Evolutionary conservation across 2,888 invertebrate genomes (phyloP).

Genomic region (Tachina fera): DNA sequence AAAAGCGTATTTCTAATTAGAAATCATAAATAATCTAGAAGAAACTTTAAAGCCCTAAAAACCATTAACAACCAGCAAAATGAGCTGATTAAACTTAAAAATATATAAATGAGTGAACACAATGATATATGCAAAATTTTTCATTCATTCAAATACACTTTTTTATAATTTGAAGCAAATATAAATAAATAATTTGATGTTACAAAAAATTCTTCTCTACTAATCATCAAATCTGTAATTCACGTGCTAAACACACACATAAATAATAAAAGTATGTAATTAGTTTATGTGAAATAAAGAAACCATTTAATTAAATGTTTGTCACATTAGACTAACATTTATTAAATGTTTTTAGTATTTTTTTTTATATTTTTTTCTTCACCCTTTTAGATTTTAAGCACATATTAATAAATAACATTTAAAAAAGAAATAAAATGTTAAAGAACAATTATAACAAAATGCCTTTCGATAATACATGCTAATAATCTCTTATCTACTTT

Average conservation of each 20-base stretch:
- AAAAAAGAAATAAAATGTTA: constrained; percentile 17
- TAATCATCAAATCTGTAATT: constrained; percentile 52
- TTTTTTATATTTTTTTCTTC: constrained; percentile 16
- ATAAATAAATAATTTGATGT: constrained; percentile 53
- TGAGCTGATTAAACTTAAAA: constrained; percentile 27
- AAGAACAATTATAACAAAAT: constrained; percentile 33
- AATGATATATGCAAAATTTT: constrained; percentile 40
- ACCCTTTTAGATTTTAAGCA: constrained; percentile 22
- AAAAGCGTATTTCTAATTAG: constrained; percentile 17
- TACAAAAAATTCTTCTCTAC: constrained; percentile 50
- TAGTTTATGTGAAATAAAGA: constrained; percentile 29
- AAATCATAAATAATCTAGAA: constrained; percentile 49
- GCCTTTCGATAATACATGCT: constrained; percentile 45
- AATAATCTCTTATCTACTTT: constrained; percentile 30
- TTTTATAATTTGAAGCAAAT: constrained; percentile 41
- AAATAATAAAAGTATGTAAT: constrained; percentile 13
- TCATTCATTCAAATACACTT: constrained; percentile 40
- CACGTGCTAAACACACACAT: constrained; percentile 63
- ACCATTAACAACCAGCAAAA: constrained; percentile 1
- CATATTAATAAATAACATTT: constrained; percentile 1
- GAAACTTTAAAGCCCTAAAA: constrained; percentile 6
- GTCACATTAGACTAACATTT: constrained; percentile 56
- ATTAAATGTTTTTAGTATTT: constrained; percentile 27
- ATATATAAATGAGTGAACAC: constrained; percentile 6
- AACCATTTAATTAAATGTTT: constrained; percentile 47